Evolutionary conservation across 2,797 vertebrate species (phyloP).

Genomic region (Crenichthys baileyi): DNA sequence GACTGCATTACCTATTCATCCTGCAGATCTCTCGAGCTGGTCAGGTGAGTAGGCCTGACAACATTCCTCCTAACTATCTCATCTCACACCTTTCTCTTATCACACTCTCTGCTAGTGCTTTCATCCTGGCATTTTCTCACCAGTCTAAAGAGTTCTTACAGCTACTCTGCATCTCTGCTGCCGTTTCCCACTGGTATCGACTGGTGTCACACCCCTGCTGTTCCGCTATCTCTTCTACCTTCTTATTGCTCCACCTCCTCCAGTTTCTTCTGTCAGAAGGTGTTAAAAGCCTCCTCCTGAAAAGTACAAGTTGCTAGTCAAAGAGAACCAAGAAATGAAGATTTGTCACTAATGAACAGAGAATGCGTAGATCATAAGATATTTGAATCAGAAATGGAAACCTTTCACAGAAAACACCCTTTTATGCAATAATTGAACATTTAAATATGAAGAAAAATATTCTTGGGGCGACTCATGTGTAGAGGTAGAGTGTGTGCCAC

Average conservation of each 20-base stretch:
- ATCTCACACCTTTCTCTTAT: conserved; percentile 26
- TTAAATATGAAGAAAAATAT: neutral
- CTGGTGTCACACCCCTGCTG: conserved; percentile 33
- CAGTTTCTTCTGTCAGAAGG: conserved; percentile 17
- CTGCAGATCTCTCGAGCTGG: conserved; percentile 28
- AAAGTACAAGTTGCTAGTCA: conserved; percentile 5
- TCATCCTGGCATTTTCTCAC: conserved; percentile 25
- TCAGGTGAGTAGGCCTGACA: conserved; percentile 40
- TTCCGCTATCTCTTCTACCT: conserved; percentile 18
- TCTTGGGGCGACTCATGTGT: no score
- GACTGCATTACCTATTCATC: conserved; percentile 38
- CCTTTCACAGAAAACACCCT: neutral
- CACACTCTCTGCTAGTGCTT: conserved; percentile 28
- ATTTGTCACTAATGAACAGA: conserved; percentile 4
- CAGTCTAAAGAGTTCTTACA: conserved; percentile 26
- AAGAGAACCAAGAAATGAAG: neutral
- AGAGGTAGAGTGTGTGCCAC: no score
- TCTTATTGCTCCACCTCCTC: conserved; percentile 23
- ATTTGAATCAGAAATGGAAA: neutral
- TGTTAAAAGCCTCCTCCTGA: conserved; percentile 17
- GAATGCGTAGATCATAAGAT: neutral
- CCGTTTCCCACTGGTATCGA: conserved; percentile 18
- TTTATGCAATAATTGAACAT: neutral
- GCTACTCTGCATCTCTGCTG: conserved; percentile 22
- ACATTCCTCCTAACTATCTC: conserved; percentile 31